Evolutionary conservation across 2,888 invertebrate species (phyloP).

Genomic region (Cryptocheilus praepositus): DNA sequence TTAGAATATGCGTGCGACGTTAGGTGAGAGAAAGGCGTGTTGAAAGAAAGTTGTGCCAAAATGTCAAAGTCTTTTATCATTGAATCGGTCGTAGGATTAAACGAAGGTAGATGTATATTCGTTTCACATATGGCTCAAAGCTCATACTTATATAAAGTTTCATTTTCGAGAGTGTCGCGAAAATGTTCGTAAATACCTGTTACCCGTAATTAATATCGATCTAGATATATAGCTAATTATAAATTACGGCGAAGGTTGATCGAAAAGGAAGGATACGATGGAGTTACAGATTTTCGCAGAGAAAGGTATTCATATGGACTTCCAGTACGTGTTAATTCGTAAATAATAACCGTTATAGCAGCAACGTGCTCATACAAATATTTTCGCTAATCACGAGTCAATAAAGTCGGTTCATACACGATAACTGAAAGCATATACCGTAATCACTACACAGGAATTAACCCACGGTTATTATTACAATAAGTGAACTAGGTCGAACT

Average conservation of each 20-base stretch:
- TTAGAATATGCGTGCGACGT: conserved; percentile 19
- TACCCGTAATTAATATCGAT: background rate
- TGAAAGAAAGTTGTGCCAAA: conserved; percentile 34
- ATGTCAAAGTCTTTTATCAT: conserved; percentile 20
- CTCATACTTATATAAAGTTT: conserved; percentile 4
- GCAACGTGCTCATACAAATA: conserved; percentile 5
- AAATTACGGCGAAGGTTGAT: conserved; percentile 15
- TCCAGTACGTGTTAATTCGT: conserved; percentile 16
- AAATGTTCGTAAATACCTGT: conserved; percentile 22
- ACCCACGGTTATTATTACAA: conserved; percentile 2
- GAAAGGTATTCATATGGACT: conserved; percentile 6
- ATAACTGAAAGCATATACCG: background rate
- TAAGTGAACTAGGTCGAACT: background rate
- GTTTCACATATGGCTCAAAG: conserved; percentile 19
- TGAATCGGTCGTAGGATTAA: conserved; percentile 11
- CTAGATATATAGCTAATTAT: no score
- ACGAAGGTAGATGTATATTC: conserved; percentile 13
- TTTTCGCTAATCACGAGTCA: conserved; percentile 18
- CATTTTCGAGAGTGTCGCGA: conserved; percentile 17
- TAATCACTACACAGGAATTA: background rate
- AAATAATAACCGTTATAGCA: conserved; percentile 1
- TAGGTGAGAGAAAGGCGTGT: conserved; percentile 11
- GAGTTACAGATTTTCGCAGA: background rate
- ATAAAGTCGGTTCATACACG: conserved; percentile 8
- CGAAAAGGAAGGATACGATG: conserved; percentile 14